Percentiles rank a stretch among this genome's conserved stretches.
These are phyloP conservation scores for Dermochelys coriacea DNA, from an alignment of 2,797 vertebrate genomes.

Conservation along the genomic window DNA sequence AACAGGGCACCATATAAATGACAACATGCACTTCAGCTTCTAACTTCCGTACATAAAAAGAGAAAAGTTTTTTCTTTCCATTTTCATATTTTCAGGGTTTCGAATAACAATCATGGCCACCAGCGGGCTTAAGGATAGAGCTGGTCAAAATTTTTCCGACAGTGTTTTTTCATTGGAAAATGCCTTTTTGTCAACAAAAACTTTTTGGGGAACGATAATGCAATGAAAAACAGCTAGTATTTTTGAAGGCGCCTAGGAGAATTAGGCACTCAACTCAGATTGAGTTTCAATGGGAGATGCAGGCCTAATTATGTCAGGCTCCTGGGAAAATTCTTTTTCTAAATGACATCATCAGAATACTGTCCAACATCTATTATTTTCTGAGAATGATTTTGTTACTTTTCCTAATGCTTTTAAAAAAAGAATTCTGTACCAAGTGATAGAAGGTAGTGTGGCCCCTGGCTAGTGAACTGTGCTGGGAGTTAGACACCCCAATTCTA, in stretches of 20 bases:
- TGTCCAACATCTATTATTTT: neutral
- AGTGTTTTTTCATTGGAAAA: neutral
- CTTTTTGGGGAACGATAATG: neutral
- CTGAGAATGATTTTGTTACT: too few relatives aligned
- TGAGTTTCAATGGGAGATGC: neutral
- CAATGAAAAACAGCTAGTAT: neutral
- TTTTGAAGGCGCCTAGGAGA: neutral
- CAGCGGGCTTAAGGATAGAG: neutral
- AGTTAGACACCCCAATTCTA: neutral
- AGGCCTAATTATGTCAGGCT: neutral
- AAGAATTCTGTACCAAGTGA: neutral
- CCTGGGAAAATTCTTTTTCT: neutral
- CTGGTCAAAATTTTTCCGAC: neutral
- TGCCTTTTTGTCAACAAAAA: neutral
- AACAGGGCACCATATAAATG: slow-evolving; percentile 65
- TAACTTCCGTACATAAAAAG: slow-evolving; percentile 52
- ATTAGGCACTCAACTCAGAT: neutral
- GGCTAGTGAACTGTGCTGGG: neutral
- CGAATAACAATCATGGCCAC: neutral
- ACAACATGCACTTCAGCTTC: slow-evolving; percentile 43
- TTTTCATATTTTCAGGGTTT: slow-evolving; percentile 47
- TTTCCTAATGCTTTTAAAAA: neutral
- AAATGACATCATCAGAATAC: too few relatives aligned
- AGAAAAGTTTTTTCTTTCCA: slow-evolving; percentile 35
- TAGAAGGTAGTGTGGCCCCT: neutral